Conservation (phyloP, 2,113 vertebrate genomes). For the Spermophilus dauricus region DNA sequence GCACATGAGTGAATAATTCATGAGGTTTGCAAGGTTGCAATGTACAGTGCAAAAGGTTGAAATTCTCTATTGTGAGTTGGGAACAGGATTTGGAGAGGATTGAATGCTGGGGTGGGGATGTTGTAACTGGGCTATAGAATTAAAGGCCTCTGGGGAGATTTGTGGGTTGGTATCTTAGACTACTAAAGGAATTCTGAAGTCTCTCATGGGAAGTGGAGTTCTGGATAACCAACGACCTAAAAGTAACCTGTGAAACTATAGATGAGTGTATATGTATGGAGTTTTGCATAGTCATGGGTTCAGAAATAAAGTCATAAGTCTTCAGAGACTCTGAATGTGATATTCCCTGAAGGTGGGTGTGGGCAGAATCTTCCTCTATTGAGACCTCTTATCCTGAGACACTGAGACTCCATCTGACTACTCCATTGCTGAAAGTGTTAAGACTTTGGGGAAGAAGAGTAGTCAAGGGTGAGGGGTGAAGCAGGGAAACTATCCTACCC, state of each 20-base stretch:
- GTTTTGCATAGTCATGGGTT: background rate
- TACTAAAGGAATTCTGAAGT: background rate
- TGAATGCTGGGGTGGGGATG: background rate
- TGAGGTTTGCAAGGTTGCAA: background rate
- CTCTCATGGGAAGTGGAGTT: background rate
- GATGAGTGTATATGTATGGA: background rate
- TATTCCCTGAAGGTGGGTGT: background rate
- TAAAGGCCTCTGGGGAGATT: background rate
- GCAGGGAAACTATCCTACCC: background rate
- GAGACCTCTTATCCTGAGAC: background rate
- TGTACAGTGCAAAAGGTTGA: background rate
- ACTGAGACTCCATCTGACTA: background rate
- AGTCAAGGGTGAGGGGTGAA: background rate
- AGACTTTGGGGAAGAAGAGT: background rate
- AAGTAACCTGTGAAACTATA: background rate
- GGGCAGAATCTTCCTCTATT: background rate
- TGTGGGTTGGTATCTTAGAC: background rate
- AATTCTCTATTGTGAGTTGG: background rate
- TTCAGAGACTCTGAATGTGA: background rate
- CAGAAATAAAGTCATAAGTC: background rate
- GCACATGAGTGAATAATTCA: background rate
- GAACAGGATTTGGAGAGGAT: background rate
- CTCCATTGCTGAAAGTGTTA: background rate
- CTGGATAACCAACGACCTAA: background rate
- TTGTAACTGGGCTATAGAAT: background rate